Conservation (phyloP, 2,888 invertebrate species). For the Andrena fulva region DNA sequence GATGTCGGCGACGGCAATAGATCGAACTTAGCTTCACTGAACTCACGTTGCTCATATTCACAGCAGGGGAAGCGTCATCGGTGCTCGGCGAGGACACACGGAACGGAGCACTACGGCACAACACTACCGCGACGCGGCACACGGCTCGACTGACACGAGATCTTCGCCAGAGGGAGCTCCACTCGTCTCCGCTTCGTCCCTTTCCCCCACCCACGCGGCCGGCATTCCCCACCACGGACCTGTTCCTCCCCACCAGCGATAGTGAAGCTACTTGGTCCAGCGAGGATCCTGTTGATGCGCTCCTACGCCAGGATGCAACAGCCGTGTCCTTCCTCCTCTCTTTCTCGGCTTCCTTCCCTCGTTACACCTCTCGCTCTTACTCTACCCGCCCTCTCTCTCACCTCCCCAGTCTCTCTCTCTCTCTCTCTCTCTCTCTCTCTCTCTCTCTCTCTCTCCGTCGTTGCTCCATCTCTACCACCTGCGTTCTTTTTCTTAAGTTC, state of each 20-base stretch:
- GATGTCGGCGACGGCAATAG: neutral
- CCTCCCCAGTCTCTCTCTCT: neutral
- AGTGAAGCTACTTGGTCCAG: constrained; percentile 45
- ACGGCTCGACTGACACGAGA: constrained; percentile 81
- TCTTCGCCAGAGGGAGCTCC: constrained; percentile 78
- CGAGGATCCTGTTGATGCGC: constrained; percentile 61
- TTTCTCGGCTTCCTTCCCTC: constrained; percentile 20
- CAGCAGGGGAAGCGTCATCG: constrained; percentile 60
- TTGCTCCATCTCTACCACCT: constrained; percentile 1
- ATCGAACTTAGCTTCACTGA: constrained; percentile 41
- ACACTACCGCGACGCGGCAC: constrained; percentile 81
- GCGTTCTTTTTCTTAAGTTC: constrained; percentile 28
- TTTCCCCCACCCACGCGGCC: constrained; percentile 31
- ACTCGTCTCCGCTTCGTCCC: constrained; percentile 63
- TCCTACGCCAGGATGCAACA: constrained; percentile 67
- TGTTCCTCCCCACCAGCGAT: neutral
- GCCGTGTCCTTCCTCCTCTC: constrained; percentile 41
- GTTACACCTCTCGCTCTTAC: neutral
- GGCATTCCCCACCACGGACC: constrained; percentile 20
- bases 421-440: neutral
- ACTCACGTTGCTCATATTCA: constrained; percentile 60
- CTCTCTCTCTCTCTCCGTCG: no score
- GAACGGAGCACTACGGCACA: constrained; percentile 62
- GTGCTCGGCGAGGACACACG: constrained; percentile 58
- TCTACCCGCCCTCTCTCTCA: no score